Base-by-base conservation (phyloP, 2,797 vertebrate genomes). In the Monodelphis domestica region DNA sequence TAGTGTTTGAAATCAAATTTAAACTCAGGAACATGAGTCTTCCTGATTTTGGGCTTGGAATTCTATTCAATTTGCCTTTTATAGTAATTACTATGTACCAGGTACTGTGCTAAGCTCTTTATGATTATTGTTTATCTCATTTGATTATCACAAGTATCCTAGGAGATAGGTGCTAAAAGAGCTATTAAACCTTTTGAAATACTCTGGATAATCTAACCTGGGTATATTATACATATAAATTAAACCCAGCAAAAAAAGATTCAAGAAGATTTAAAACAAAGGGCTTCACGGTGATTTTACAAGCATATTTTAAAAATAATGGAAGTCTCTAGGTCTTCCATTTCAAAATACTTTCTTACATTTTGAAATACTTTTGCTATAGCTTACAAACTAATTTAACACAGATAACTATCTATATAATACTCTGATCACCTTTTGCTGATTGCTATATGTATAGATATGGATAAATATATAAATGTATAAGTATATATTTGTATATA, bases 271-370 rank as follows among this genome's bases (percentile, higher is more conserved):
- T 26, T 17, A 87, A 29, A 87, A 91, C 45, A 59, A 94, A 95
- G 96, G 89, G 52, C 92, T 96, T 89, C 55, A 33, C 50, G 89
- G 53, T 94, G 90, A 96, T 95, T 95, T 89, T 93, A 95, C 12
- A 59, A 50, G 54, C 7, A 28, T 26, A 5, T 1, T 33, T 45
- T 90, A 92, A 91, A 55, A 24, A n/a, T 5, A 29, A 91, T 11
- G 78, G 91, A 89, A 59, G 29, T 26, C 55, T 88, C 93, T 91
- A 95, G 92, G 91, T 95, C 87, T 94, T 63, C 88, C 52, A 96
- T 95, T 93, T 96, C 91, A 93, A 95, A 92, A 53, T 7, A 12
- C 91, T 92, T 91, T 95, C 87, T 94, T 63, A 88, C 52, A 96
- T 95, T 93, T 96, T 91, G 93, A 95, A 92, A 53, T 7, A 12